phyloP scores from a whole-genome alignment of 2,888 invertebrate genomes.

The Protodeltote pygarga region DNA sequence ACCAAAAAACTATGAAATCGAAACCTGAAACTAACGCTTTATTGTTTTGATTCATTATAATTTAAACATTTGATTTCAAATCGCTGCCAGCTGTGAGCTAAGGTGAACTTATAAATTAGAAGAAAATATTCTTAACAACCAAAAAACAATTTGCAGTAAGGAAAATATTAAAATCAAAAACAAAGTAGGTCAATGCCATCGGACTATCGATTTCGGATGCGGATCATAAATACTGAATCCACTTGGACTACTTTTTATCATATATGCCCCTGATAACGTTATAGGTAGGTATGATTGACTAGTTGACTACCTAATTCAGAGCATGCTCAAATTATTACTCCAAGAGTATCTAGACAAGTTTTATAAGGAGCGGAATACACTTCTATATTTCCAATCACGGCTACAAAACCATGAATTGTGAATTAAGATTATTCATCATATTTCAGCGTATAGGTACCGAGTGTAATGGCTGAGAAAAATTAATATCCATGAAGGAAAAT shows the following conservation, averaged over 20 bases:
- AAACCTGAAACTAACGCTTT: too few relatives aligned
- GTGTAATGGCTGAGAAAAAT: conserved; percentile 28
- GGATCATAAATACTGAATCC: conserved; percentile 62
- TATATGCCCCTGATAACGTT: conserved; percentile 55
- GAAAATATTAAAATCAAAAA: conserved; percentile 56
- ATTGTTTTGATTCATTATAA: too few relatives aligned
- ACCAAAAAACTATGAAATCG: too few relatives aligned
- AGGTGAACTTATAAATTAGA: too few relatives aligned
- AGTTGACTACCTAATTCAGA: conserved; percentile 9
- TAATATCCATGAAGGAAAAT: conserved; percentile 48
- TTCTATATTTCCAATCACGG: conserved; percentile 13
- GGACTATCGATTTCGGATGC: conserved; percentile 65
- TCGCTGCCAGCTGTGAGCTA: too few relatives aligned
- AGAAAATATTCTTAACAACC: conserved; percentile 21
- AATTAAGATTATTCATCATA: conserved; percentile 34
- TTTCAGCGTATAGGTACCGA: conserved; percentile 28
- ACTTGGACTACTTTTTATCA: conserved; percentile 66
- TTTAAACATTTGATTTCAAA: too few relatives aligned
- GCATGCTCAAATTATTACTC: background rate
- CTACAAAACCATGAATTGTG: conserved; percentile 26
- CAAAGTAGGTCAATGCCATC: conserved; percentile 71
- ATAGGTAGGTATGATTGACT: conserved; percentile 23
- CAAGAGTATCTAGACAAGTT: background rate
- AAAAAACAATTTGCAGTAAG: conserved; percentile 42
- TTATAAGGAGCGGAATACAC: background rate